A percentile compares a stretch with the other conserved stretches of the same genome.
Conservation (phyloP, 2,113 vertebrate genomes). For the Siniperca chuatsi region DNA sequence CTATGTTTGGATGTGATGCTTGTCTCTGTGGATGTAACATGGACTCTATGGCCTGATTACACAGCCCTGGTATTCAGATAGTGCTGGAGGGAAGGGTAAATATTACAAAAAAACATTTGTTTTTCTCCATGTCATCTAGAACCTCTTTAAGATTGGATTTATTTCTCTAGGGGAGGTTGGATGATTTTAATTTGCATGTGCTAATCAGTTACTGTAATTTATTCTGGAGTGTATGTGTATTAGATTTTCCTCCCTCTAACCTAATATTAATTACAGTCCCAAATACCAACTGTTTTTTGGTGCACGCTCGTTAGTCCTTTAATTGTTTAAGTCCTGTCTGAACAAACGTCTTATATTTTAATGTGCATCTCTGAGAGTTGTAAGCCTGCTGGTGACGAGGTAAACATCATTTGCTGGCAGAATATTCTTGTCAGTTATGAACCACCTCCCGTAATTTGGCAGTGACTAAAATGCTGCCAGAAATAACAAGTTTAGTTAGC, state of each 20-base stretch:
- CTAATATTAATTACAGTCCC: slow-evolving; percentile 27
- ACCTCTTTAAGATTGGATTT: slow-evolving; percentile 6
- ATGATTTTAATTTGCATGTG: slow-evolving; percentile 30
- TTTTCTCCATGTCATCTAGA: slow-evolving; percentile 28
- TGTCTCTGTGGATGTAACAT: slow-evolving; percentile 71
- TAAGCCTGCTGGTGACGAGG: background rate
- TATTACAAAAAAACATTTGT: slow-evolving; percentile 50
- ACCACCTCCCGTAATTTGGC: slow-evolving; percentile 15
- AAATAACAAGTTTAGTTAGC: background rate
- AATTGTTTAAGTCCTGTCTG: slow-evolving; percentile 12
- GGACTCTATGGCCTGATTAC: slow-evolving; percentile 76
- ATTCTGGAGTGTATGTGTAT: slow-evolving; percentile 22
- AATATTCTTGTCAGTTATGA: slow-evolving; percentile 10
- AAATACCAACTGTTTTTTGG: background rate
- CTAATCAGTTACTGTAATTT: slow-evolving; percentile 34
- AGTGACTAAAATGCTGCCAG: slow-evolving; percentile 10
- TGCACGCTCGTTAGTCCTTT: background rate
- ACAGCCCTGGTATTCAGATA: slow-evolving; percentile 74
- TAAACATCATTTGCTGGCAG: slow-evolving; percentile 21
- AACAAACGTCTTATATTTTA: slow-evolving; percentile 24
- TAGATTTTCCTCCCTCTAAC: background rate
- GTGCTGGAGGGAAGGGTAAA: slow-evolving; percentile 83
- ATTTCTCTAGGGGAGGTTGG: slow-evolving; percentile 8
- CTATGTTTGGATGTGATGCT: slow-evolving; percentile 74
- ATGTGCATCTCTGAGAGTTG: slow-evolving; percentile 31